A percentile compares a stretch with the other conserved stretches of the same genome.
Evolutionary conservation across 2,888 invertebrate genomes (phyloP).

Genomic region (Gymnocheta viridis): DNA sequence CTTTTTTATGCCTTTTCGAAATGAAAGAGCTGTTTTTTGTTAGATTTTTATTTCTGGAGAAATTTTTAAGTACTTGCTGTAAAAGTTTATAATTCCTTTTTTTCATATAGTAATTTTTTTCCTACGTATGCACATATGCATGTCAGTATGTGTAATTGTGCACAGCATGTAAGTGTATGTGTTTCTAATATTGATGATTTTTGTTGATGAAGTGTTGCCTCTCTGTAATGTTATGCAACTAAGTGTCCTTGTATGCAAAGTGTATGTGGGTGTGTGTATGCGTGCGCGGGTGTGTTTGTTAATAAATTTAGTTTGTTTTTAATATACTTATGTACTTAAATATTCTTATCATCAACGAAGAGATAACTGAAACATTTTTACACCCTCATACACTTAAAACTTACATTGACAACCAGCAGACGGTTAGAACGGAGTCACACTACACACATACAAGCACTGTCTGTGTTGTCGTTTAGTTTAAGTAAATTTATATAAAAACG

Average conservation of each 20-base stretch:
- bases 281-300: not conserved
- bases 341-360: constrained; percentile 67
- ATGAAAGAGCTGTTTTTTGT: constrained; percentile 20
- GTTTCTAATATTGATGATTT: constrained; percentile 61
- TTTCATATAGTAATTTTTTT: constrained; percentile 7
- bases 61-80: constrained; percentile 62
- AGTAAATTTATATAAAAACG: constrained; percentile 45
- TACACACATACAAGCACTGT: constrained; percentile 8
- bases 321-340: constrained; percentile 69
- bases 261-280: not conserved
- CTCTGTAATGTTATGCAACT: constrained; percentile 36
- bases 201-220: constrained; percentile 45
- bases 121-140: not conserved
- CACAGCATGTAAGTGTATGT: constrained; percentile 13
- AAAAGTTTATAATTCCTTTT: constrained; percentile 55
- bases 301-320: constrained; percentile 65
- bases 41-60: constrained; percentile 44
- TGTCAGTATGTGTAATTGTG: constrained; percentile 38
- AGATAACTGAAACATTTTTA: constrained; percentile 65
- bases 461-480: constrained; percentile 22
- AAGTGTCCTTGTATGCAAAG: not conserved
- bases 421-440: not conserved
- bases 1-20: constrained; percentile 26
- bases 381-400: constrained; percentile 52
- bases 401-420: not conserved